Evolutionary conservation across 2,113 vertebrate genomes (phyloP), one percentile per base, ranked within the genome.

Genomic region (Pterocles orientalis): DNA sequence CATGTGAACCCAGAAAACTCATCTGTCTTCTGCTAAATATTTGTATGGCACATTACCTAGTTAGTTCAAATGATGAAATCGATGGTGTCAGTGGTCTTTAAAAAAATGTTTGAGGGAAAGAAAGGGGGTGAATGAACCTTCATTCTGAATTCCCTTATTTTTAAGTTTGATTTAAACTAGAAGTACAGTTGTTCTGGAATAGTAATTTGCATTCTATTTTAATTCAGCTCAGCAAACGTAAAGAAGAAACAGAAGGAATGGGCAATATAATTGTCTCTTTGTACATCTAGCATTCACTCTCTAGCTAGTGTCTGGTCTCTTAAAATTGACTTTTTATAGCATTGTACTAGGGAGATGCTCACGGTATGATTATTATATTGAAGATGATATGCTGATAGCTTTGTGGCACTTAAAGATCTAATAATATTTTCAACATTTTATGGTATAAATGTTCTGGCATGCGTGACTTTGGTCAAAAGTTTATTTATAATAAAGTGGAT

Each of bases 401-500:
- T 83, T 92, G 60, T 88, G 60, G n/a, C 86, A 86, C 60, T 78
- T 66, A 87, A 92, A 83, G 45, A 65, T 76, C 50, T 84, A 80
- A 53, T 66, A 86, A 48, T 23, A 11, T 81, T 84, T 95, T 94
- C 83, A 79, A 3, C 19, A 62, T 75, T 28, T 62, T 51, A 14
- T 3, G 4, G 29, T 72, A 41, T 72, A 88, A 86, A 39, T 84
- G 23, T 83, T 94, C 56, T 51, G 53, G 39, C 47, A 28, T 68
- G 68, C 50, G 9, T 75, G 60, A 84, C 29, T 82, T 86, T 31
- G 41, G 34, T 54, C 82, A 66, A 47, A 88, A 62, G 41, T 70
- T 78, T 71, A 62, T 81, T 94, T 36, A 17, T 68, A 48, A 75
- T 23, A 60, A 77, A 78, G 33, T 62, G 29, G 33, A 88, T 68